Evolutionary conservation across 2,113 vertebrate species (phyloP).

Genomic region (Lepisosteus osseus): DNA sequence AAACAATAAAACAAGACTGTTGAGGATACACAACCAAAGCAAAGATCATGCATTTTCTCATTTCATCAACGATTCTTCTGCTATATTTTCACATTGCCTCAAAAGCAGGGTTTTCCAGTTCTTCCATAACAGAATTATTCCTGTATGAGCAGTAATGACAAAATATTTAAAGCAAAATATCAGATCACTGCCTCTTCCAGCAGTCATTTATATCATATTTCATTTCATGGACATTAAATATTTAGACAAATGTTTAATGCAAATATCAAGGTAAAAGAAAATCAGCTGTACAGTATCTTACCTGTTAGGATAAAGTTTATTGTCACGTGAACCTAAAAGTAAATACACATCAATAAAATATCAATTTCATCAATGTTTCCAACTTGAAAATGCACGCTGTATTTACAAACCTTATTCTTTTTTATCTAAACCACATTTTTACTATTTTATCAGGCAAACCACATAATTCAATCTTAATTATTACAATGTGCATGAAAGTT

Average conservation of each 20-base stretch:
- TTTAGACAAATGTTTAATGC: no score
- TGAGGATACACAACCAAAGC: neutral
- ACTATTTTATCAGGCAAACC: neutral
- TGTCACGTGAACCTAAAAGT: neutral
- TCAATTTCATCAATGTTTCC: neutral
- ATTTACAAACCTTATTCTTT: neutral
- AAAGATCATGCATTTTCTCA: neutral
- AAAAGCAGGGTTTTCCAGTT: slow-evolving; percentile 48
- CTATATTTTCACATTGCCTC: slow-evolving; percentile 19
- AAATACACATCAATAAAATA: neutral
- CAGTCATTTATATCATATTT: no score
- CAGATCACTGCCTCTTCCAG: no score
- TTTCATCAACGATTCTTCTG: neutral
- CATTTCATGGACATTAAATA: no score
- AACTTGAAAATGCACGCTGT: neutral
- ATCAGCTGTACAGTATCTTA: neutral
- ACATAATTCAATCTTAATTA: no score
- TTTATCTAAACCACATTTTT: neutral
- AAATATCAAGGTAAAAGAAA: no score
- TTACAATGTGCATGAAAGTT: no score
- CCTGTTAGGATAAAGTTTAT: neutral
- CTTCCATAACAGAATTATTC: slow-evolving; percentile 23
- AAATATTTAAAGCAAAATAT: no score
- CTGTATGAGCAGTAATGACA: slow-evolving; percentile 8
- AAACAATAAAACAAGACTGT: neutral